These are phyloP conservation scores for Acrobasis repandana DNA, from an alignment of 2,888 invertebrate genomes.

Conservation along the genomic window DNA sequence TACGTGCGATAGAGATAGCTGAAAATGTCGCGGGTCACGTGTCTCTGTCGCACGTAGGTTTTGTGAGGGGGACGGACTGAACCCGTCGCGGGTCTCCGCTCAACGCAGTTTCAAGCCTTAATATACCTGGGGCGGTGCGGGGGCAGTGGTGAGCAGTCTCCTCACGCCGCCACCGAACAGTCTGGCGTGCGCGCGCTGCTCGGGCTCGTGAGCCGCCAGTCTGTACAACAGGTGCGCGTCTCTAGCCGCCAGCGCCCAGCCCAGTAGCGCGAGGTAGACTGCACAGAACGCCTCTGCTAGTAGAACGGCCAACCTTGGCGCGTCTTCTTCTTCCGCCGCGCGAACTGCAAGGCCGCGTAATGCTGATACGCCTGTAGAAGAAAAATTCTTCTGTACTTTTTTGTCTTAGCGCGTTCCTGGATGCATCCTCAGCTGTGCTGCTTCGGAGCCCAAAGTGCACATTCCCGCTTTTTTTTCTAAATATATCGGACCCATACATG, in stretches of 20 bases:
- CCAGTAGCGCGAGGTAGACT: slow-evolving; percentile 94
- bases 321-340: slow-evolving; percentile 96
- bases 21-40: too few relatives aligned
- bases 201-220: slow-evolving; percentile 91
- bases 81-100: too few relatives aligned
- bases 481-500: too few relatives aligned
- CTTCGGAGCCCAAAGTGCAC: too few relatives aligned
- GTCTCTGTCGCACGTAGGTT: too few relatives aligned
- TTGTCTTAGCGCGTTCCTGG: too few relatives aligned
- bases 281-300: slow-evolving; percentile 97
- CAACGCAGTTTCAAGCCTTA: too few relatives aligned
- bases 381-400: neutral
- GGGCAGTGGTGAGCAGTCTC: slow-evolving; percentile 91
- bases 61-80: too few relatives aligned
- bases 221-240: slow-evolving; percentile 96
- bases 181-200: slow-evolving; percentile 89
- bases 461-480: too few relatives aligned
- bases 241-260: slow-evolving; percentile 95
- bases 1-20: too few relatives aligned
- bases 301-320: slow-evolving; percentile 95
- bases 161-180: slow-evolving; percentile 96
- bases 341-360: slow-evolving; percentile 94
- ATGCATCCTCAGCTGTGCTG: too few relatives aligned
- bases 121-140: slow-evolving; percentile 72
- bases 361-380: slow-evolving; percentile 90